Conservation (phyloP, 2,113 vertebrate genomes). For the Oostethus manadensis region DNA sequence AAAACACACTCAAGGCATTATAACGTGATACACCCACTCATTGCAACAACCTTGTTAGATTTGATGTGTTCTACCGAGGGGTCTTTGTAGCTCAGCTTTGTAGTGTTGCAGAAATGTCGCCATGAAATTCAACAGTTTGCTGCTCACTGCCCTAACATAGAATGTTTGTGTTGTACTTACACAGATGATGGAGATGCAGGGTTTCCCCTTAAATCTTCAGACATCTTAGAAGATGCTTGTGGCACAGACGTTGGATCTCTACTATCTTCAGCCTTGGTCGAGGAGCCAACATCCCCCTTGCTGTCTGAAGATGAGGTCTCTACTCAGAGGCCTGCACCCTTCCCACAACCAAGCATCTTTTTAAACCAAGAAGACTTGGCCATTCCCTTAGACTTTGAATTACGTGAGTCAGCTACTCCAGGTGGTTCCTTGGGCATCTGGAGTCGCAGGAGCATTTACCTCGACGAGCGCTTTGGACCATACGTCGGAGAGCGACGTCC, state of each 20-base stretch:
- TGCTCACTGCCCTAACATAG: constrained; percentile 22
- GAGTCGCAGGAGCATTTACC: constrained; percentile 84
- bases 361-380: constrained; percentile 73
- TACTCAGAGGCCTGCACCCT: constrained; percentile 76
- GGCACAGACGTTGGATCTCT: constrained; percentile 74
- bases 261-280: constrained; percentile 61
- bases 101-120: neutral
- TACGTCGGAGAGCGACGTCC: constrained; percentile 79
- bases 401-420: constrained; percentile 81
- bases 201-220: constrained; percentile 76
- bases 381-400: constrained; percentile 87
- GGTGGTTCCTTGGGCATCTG: constrained; percentile 86
- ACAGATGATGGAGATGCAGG: constrained; percentile 82
- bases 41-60: constrained; percentile 27
- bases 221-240: constrained; percentile 76
- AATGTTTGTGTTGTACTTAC: constrained; percentile 13
- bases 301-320: constrained; percentile 81
- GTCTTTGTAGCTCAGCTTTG: neutral
- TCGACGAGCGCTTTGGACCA: constrained; percentile 89
- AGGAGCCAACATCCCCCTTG: constrained; percentile 77
- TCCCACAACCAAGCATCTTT: constrained; percentile 76
- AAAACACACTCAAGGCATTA: constrained; percentile 8
- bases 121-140: neutral
- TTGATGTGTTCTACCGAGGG: constrained; percentile 24
- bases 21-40: constrained; percentile 11